phyloP scores from a whole-genome alignment of 2,797 vertebrate species.

The Falco berigora region DNA sequence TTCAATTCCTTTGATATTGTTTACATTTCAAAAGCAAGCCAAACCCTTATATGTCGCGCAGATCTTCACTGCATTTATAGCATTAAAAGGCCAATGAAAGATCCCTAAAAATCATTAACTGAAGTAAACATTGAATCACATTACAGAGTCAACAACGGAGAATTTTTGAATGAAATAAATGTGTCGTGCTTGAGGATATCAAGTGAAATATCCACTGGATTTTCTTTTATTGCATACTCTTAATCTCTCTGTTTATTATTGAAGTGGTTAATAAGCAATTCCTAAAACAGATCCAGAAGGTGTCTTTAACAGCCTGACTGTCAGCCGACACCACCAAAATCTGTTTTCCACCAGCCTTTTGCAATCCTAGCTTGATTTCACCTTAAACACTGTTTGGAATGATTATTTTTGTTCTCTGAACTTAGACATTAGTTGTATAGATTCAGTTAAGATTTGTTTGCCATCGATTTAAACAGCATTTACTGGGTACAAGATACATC shows the following conservation, averaged over 20 bases:
- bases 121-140: slow-evolving; percentile 36
- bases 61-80: not conserved
- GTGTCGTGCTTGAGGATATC: not conserved
- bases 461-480: slow-evolving; percentile 65
- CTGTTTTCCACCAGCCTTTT: slow-evolving; percentile 35
- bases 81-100: slow-evolving; percentile 5
- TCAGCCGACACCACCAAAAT: slow-evolving; percentile 46
- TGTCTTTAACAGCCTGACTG: slow-evolving; percentile 49
- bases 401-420: slow-evolving; percentile 69
- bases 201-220: slow-evolving; percentile 54
- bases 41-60: rapidly evolving
- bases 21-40: not conserved
- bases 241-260: slow-evolving; percentile 69
- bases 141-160: slow-evolving; percentile 35
- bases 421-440: slow-evolving; percentile 28
- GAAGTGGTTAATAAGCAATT: slow-evolving; percentile 58
- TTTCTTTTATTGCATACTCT: slow-evolving; percentile 56
- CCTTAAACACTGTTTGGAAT: slow-evolving; percentile 60
- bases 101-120: slow-evolving; percentile 55
- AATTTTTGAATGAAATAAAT: slow-evolving; percentile 41
- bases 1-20: not conserved
- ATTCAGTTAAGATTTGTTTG: slow-evolving; percentile 66
- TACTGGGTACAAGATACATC: slow-evolving; percentile 45
- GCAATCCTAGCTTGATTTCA: slow-evolving; percentile 50
- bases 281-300: slow-evolving; percentile 62